phyloP scores from a whole-genome alignment of 2,113 vertebrate genomes.

The Macaca mulatta region DNA sequence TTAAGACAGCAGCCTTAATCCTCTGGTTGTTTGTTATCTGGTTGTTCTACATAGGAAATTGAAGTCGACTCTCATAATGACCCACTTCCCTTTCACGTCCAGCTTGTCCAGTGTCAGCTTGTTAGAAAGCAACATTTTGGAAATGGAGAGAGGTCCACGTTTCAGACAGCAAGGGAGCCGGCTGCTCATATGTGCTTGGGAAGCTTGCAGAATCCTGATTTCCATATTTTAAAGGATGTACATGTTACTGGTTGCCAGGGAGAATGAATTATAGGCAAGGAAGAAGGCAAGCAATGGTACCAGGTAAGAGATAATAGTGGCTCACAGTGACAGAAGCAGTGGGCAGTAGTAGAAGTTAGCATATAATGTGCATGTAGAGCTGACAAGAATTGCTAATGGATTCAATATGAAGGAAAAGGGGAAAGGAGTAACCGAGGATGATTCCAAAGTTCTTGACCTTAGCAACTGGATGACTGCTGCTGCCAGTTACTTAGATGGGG shows the following conservation, averaged over 20 bases:
- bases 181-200: fast-evolving
- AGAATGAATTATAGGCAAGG: neutral
- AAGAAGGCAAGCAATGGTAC: neutral
- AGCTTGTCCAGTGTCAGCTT: slow-evolving; percentile 97
- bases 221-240: neutral
- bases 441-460: neutral
- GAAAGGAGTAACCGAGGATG: neutral
- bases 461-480: neutral
- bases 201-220: slow-evolving; percentile 45
- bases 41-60: too few relatives aligned
- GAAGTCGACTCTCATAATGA: slow-evolving; percentile 89
- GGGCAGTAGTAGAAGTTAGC: neutral
- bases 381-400: neutral
- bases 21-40: slow-evolving; percentile 74
- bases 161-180: fast-evolving
- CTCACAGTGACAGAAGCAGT: neutral
- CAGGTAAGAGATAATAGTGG: neutral
- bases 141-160: neutral
- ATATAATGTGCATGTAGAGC: neutral
- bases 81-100: slow-evolving; percentile 94
- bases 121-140: slow-evolving; percentile 94
- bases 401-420: neutral
- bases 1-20: slow-evolving; percentile 96
- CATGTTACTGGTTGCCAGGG: neutral
- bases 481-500: neutral